Conservation (phyloP, 2,888 invertebrate species). For the Nebria brevicollis region DNA sequence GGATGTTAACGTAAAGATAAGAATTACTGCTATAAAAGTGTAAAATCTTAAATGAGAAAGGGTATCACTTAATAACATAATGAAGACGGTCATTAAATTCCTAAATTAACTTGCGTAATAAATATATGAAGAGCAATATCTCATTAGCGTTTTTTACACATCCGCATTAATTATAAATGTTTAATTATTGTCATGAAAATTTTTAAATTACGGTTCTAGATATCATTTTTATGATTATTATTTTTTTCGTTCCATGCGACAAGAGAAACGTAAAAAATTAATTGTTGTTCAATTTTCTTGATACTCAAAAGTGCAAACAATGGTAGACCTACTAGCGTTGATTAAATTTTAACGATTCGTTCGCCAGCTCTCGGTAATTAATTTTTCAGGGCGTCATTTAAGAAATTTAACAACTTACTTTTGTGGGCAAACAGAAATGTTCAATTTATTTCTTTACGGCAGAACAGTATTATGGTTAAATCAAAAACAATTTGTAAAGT, state of each 20-base stretch:
- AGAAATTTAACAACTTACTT: conserved; percentile 27
- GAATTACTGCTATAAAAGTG: not conserved
- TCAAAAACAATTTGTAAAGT: not conserved
- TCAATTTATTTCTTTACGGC: not conserved
- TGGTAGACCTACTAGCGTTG: not conserved
- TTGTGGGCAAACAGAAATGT: conserved; percentile 20
- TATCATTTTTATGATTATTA: conserved; percentile 23
- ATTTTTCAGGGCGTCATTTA: conserved; percentile 35
- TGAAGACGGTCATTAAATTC: not conserved
- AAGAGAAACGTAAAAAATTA: conserved; percentile 8
- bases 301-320: not conserved
- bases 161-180: not conserved
- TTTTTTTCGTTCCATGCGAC: conserved; percentile 17
- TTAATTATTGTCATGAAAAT: conserved; percentile 2
- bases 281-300: conserved; percentile 7
- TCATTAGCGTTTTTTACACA: not conserved
- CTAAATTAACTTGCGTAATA: not conserved
- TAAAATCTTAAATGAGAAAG: not conserved
- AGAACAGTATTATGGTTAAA: not conserved
- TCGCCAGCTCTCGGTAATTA: conserved; percentile 28
- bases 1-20: not conserved
- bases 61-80: not conserved
- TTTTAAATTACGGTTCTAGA: conserved; percentile 11
- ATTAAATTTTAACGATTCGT: conserved; percentile 35
- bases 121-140: not conserved